Evolutionary conservation across 2,797 vertebrate genomes (phyloP), one percentile per base, ranked within the genome.

Genomic region (Eleutherodactylus coqui): DNA sequence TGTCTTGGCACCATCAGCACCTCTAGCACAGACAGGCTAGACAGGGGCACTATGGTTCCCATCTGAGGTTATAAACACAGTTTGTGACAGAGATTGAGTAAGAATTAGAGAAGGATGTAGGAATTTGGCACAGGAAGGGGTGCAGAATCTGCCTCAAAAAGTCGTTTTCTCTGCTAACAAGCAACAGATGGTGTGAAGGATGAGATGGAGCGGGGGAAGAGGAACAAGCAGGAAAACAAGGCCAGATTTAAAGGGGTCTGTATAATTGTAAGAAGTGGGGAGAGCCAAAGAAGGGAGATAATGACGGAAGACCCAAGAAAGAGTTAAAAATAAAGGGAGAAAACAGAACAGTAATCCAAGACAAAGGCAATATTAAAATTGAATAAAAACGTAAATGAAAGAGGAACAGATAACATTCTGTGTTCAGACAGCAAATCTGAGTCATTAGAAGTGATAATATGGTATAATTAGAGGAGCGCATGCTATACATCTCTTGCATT

Each of bases 101-200:
- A 49, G 64, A 85, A 86, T 75, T n/a, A 76, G 43, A 62, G 29
- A 60, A 70, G 27, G 64, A 58, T 67, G 24, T 75, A 80, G 55
- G 69, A 75, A 75, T 51, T 86, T 82, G 85, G 85, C 70, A 86
- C 8, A 64, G 49, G 64, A 78, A 19, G 24, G 24, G 27, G 77
- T 51, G 43, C 70, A 49, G 73, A 70, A 86, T 75, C 8, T 62
- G 41, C 78, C 69, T 70, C 75, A 79, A 58, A 69, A 85, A 72
- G 77, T 72, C 27, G 41, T 34, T 80, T 45, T 81, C 47, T 75
- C 89, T 87, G 90, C 90, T 32, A 89, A 91, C 88, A 88, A 75
- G 88, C 91, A 91, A 91, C 91, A 92, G 92, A 93, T 93, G 91
- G 92, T 90, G 88, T 88, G 87, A 92, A 90, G 91, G 90, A 90